Percentiles rank a stretch among this genome's conserved stretches.
phyloP scores from a whole-genome alignment of 2,797 vertebrate genomes.

The Cyclura pinguis region DNA sequence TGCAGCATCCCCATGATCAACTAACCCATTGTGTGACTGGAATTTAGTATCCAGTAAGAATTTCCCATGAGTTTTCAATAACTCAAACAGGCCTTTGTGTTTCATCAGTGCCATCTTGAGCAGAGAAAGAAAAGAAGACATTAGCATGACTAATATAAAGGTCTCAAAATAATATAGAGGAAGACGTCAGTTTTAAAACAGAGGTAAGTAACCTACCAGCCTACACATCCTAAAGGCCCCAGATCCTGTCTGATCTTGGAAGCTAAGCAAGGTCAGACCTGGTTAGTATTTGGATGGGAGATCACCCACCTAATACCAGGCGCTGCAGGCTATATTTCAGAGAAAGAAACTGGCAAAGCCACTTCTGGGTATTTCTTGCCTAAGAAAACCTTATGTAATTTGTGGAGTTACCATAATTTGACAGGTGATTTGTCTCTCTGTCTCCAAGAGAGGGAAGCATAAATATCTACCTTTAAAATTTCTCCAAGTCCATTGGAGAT shows the following conservation, averaged over 20 bases:
- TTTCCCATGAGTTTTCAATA: slow-evolving; percentile 81
- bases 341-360: too few relatives aligned
- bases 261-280: too few relatives aligned
- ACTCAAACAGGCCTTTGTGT: slow-evolving; percentile 84
- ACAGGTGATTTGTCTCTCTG: neutral
- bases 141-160: slow-evolving; percentile 62
- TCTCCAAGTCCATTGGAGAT: slow-evolving; percentile 87
- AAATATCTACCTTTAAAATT: slow-evolving; percentile 83
- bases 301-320: too few relatives aligned
- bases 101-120: slow-evolving; percentile 89
- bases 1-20: slow-evolving; percentile 61
- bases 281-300: too few relatives aligned
- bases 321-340: too few relatives aligned
- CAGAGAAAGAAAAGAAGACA: slow-evolving; percentile 33
- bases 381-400: too few relatives aligned
- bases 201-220: too few relatives aligned
- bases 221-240: too few relatives aligned
- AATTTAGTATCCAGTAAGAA: slow-evolving; percentile 85
- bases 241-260: too few relatives aligned
- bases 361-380: too few relatives aligned
- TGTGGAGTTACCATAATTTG: too few relatives aligned
- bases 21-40: slow-evolving; percentile 72
- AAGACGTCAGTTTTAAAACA: neutral
- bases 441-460: neutral
- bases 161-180: neutral